These are phyloP conservation scores for Melanotaenia duboulayi DNA, from an alignment of 2,113 vertebrate species.

Conservation along the genomic window DNA sequence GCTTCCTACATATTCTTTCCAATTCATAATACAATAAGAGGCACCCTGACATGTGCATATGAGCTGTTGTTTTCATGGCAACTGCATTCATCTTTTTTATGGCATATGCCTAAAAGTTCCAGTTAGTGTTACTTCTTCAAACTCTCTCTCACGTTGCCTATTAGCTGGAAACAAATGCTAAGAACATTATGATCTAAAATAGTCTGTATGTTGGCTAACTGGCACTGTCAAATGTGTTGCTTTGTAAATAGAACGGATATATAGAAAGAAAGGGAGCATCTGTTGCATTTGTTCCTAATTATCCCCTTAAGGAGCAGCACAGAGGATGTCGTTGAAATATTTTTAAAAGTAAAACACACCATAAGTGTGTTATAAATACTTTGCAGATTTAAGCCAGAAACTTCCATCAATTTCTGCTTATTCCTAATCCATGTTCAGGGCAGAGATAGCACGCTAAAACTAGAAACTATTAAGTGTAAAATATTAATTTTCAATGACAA, in stretches of 20 bases:
- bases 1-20: not conserved
- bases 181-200: not conserved
- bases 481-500: not conserved
- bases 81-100: slow-evolving; percentile 4
- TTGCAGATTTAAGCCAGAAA: too few relatives aligned
- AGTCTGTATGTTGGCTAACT: not conserved
- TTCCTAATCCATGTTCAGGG: too few relatives aligned
- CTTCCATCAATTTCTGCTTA: too few relatives aligned
- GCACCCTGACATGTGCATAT: not conserved
- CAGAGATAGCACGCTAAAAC: too few relatives aligned
- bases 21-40: not conserved
- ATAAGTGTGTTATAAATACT: too few relatives aligned
- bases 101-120: not conserved
- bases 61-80: slow-evolving; percentile 17
- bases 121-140: slow-evolving; percentile 22
- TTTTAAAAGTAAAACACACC: too few relatives aligned
- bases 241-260: not conserved
- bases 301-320: not conserved
- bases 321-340: not conserved
- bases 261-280: not conserved
- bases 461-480: not conserved
- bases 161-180: too few relatives aligned
- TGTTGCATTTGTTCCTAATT: slow-evolving; percentile 22
- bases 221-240: slow-evolving; percentile 3
- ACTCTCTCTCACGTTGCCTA: slow-evolving; percentile 30